Base-by-base conservation (phyloP, 1,140 invertebrate genomes). In the Drosophila yakuba region DNA sequence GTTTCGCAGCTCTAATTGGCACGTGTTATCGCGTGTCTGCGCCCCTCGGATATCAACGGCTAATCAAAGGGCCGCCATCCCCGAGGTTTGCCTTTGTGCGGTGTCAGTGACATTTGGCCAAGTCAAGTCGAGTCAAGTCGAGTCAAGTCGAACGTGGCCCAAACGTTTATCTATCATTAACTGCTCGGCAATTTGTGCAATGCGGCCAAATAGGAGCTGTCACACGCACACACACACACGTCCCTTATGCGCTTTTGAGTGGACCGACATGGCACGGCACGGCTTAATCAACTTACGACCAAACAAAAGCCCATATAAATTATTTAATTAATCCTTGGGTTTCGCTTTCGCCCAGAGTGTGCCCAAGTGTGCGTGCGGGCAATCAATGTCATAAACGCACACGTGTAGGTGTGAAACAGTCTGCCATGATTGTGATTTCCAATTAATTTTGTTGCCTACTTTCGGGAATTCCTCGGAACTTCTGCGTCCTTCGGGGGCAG, bases 221-320 rank as follows among this genome's bases (percentile, higher is more conserved):
- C 35, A 63, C 69, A 60, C 41, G 44, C 36, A 17, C 17, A 48
- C 36, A 48, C 36, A 48, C 51, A 47, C 61, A 75, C 43, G 51
- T 35, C 44, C 64, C 52, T 41, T 41, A 72, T 72, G 68, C 68
- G 68, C 68, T 72, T 72, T 72, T 72, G 66, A 58, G 63, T 56
- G 64, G 50, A 48, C 56, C 39, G 45, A 64, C 78, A 74, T 60
- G 77, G 72, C 79, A 83, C 39, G 45, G 68, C 74, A 74, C 63
- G 77, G 72, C 79, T 88, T 86, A 86, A 86, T 86, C 83, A 86
- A 86, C 64, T 86, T 86, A 86, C 83, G 71, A 60, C 75, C 68
- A 76, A 86, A 79, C 84, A 89, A 86, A 88, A 88, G 83, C 83
- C 72, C 79, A 86, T 83, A 88, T 89, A 86, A 86, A 88, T 86